Evolutionary conservation across 2,797 vertebrate genomes (phyloP).

Genomic region (Triplophysa yarkandensis): DNA sequence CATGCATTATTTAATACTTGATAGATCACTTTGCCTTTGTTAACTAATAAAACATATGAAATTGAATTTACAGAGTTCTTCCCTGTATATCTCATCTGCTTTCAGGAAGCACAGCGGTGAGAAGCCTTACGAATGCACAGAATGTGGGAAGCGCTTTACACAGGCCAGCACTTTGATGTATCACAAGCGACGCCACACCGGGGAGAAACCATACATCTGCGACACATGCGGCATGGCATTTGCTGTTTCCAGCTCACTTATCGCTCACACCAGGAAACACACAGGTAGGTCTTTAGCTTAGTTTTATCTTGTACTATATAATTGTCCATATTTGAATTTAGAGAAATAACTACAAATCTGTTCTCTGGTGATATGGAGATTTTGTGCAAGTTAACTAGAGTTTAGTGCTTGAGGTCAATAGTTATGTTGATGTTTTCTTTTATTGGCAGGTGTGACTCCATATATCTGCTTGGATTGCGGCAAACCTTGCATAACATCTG

Average conservation of each 20-base stretch:
- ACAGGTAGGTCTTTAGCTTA: conserved; percentile 76
- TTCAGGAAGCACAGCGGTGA: conserved; percentile 91
- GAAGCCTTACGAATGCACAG: conserved; percentile 94
- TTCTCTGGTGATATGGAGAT: too few relatives aligned
- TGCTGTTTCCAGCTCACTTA: conserved; percentile 95
- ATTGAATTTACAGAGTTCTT: background rate
- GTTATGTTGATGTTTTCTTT: conserved; percentile 1
- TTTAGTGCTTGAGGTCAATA: background rate
- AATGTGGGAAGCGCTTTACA: conserved; percentile 93
- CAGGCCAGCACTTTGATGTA: conserved; percentile 97
- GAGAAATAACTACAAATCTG: too few relatives aligned
- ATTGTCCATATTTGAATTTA: background rate
- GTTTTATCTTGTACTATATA: background rate
- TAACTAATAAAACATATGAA: background rate
- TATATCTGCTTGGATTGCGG: conserved; percentile 93
- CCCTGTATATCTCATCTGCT: background rate
- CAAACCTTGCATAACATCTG: conserved; percentile 91
- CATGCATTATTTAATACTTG: background rate
- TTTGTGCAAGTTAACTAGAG: background rate
- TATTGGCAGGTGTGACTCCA: conserved; percentile 87
- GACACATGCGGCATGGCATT: conserved; percentile 97
- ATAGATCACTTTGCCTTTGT: too few relatives aligned
- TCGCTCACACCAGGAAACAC: conserved; percentile 93
- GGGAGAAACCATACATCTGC: conserved; percentile 97
- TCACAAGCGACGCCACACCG: conserved; percentile 94